Evolutionary conservation across 2,888 invertebrate species (phyloP).

Genomic region (Pterostichus madidus): DNA sequence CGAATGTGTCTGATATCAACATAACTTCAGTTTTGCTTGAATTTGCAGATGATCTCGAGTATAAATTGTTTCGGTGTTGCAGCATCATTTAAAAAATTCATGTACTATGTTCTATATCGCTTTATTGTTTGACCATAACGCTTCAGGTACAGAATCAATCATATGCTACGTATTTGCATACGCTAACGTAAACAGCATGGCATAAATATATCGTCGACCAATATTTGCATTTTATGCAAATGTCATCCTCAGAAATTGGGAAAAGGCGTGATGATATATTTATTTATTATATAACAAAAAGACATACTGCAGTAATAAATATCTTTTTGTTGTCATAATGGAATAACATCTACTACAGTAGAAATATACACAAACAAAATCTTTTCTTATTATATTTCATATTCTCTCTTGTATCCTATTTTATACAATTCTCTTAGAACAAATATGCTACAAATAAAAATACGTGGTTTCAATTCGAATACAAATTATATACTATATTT

Average conservation of each 20-base stretch:
- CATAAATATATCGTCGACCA: slow-evolving; percentile 6
- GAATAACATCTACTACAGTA: slow-evolving; percentile 12
- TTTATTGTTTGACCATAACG: slow-evolving; percentile 22
- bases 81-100: no score
- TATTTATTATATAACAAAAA: slow-evolving; percentile 28
- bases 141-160: background rate
- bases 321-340: slow-evolving; percentile 32
- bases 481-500: no score
- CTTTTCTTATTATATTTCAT: slow-evolving; percentile 16
- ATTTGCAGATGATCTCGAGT: no score
- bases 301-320: slow-evolving; percentile 19
- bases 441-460: slow-evolving; percentile 9
- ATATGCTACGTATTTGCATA: slow-evolving; percentile 18
- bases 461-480: background rate
- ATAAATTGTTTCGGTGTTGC: no score
- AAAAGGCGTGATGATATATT: slow-evolving; percentile 24
- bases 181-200: background rate
- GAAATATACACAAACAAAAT: slow-evolving; percentile 31
- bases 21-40: no score
- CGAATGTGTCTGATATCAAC: background rate
- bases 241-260: slow-evolving; percentile 32
- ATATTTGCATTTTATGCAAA: slow-evolving; percentile 4
- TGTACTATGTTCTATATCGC: no score
- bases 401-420: slow-evolving; percentile 6
- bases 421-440: slow-evolving; percentile 4